Evolutionary conservation across 2,113 vertebrate genomes (phyloP), one percentile per base, ranked within the genome.

Genomic region (Motacilla alba): DNA sequence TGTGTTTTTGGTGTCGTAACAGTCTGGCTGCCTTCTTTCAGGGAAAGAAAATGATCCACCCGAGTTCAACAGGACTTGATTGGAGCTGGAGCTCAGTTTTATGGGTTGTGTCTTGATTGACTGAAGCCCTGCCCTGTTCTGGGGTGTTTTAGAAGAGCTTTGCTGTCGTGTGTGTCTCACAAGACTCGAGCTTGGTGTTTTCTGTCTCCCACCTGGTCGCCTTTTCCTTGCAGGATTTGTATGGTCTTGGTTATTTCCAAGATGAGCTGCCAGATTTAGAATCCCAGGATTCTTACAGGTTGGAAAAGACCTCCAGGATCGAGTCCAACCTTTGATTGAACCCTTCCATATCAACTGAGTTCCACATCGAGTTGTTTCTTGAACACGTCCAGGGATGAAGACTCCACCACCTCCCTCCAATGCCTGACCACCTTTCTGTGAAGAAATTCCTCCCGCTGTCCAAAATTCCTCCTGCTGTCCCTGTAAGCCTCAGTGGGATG

Each of bases 101-200:
- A 7, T 19, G 44, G 21, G 41, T 23, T 63, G n/a, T 62, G 33
- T 43, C 62, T 46, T 72, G 37, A 24, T 6, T 43, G 39, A 41
- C 63, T 68, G 59, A 66, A 79, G 27, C 43, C 49, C 41, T 94
- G 7, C 49, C 31, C 67, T 46, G 11, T 3, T 12, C 72, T 58
- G 55, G 73, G 46, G 21, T 52, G 73, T 37, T 92, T 19, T 15
- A 31, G 53, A 56, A n/a, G 84, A 81, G 78, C 10, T 82, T 74
- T 56, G 30, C 37, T 39, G 50, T 24, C 0, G 0, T 27, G 3
- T 8, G 22, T 79, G 64, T 30, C 50, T 49, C 23, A 18, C 52
- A 8, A 47, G 46, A 27, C 17, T 24, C 0, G 0, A 58, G 30
- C 39, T 33, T 37, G 26, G 37, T 82, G 59, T n/a, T 58, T 23